Evolutionary conservation across 2,888 invertebrate genomes (phyloP).

Genomic region (Plagiodera versicolora): DNA sequence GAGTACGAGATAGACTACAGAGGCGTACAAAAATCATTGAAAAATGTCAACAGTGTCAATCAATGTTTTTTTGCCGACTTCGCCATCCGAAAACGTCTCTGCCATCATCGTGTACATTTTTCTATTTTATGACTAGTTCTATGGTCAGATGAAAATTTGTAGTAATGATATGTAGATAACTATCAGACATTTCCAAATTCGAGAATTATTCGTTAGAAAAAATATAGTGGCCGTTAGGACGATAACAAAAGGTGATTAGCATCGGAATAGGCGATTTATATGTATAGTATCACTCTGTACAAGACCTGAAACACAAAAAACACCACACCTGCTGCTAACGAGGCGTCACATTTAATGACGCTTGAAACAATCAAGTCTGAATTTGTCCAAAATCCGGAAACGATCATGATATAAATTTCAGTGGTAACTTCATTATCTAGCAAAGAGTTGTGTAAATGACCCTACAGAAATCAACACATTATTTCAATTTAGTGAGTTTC

Average conservation of each 20-base stretch:
- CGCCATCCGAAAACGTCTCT: too few relatives aligned
- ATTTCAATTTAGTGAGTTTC: not conserved
- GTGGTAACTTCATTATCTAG: not conserved
- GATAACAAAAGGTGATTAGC: not conserved
- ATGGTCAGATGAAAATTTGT: not conserved
- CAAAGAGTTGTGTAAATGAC: not conserved
- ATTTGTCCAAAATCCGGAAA: conserved; percentile 11
- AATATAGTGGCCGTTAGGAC: not conserved
- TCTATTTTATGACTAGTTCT: too few relatives aligned
- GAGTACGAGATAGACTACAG: not conserved
- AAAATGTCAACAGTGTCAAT: too few relatives aligned
- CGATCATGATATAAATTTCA: not conserved
- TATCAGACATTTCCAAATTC: not conserved
- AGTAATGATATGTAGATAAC: not conserved
- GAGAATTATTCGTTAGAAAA: not conserved
- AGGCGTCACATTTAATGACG: conserved; percentile 12
- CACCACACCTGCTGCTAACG: conserved; percentile 12
- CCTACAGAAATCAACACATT: not conserved
- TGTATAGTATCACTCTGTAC: conserved; percentile 1
- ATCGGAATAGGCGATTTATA: not conserved
- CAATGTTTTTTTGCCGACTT: too few relatives aligned
- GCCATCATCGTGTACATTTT: too few relatives aligned
- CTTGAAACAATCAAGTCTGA: conserved; percentile 13
- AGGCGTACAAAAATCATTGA: not conserved
- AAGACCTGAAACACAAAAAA: not conserved